Conservation (phyloP, 1,140 invertebrate species). For the Danaus melanippus region DNA sequence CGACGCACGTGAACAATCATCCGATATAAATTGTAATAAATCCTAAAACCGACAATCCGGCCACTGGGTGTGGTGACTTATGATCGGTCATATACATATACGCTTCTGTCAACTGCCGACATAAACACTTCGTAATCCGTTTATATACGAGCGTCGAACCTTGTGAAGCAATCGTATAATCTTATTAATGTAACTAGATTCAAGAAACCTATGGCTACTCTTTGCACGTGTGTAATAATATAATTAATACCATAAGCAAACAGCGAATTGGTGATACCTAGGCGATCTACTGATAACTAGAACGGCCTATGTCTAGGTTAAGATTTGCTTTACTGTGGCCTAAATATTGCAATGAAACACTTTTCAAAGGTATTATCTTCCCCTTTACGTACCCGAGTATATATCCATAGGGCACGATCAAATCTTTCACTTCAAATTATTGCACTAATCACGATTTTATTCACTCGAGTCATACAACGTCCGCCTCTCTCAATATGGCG, state of each 20-base stretch:
- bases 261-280: conserved; percentile 70
- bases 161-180: conserved; percentile 68
- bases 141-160: conserved; percentile 71
- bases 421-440: conserved; percentile 70
- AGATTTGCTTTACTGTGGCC: conserved; percentile 52
- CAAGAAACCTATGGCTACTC: conserved; percentile 71
- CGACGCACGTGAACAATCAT: conserved; percentile 63
- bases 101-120: conserved; percentile 73
- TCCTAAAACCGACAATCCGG: conserved; percentile 72
- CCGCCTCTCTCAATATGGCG: conserved; percentile 73
- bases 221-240: conserved; percentile 71
- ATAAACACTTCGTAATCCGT: conserved; percentile 73
- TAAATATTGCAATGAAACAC: conserved; percentile 37
- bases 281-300: conserved; percentile 72
- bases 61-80: conserved; percentile 74
- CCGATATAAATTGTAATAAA: conserved; percentile 65
- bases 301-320: conserved; percentile 73
- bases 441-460: conserved; percentile 70
- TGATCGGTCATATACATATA: conserved; percentile 73
- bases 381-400: conserved; percentile 70
- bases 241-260: conserved; percentile 73
- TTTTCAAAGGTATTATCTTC: conserved; percentile 48
- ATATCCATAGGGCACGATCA: conserved; percentile 72
- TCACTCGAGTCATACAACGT: conserved; percentile 72
- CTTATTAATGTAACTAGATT: conserved; percentile 73